Evolutionary conservation across 2,888 invertebrate species (phyloP), one percentile per base, ranked within the genome.

Genomic region (Unio pictorum): DNA sequence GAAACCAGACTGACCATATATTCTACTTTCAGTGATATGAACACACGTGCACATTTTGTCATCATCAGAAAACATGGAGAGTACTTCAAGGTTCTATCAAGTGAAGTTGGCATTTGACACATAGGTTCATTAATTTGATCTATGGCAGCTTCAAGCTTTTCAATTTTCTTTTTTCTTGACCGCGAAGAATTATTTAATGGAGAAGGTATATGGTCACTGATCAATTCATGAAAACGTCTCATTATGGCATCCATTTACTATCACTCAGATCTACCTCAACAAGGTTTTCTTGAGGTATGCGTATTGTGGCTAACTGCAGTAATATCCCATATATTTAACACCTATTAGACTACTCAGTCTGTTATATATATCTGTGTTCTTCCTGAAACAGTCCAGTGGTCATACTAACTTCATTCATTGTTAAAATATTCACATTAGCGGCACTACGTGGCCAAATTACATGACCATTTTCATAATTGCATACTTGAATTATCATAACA

Each of bases 381-480:
- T 61, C 61, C 26, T 61, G 61, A 28, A 61, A 61, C 20, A 61
- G 28, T 20, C 61, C 61, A 61, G 61, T 61, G 34, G 61, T 26
- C 61, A 61, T 61, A 26, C 26, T 28, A 23, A 61, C 61, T 28
- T 61, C 61, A 61, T 61, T 61, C 15, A 23, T 23, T 60, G 23
- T 28, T 3, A 61, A 61, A 18, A 23, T 20, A 26, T 61, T 30
- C 23, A 20, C 5, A 18, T 26, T 61, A 23, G 7, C 28, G 28
- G 61, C 11, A 26, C 34, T 34, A 34, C 61, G 61, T 23, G 1
- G 1, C 61, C 61, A 61, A 30, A 61, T 5, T 5, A 61, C 18
- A 61, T 61, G 20, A 18, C 61, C 61, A 61, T 61, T 61, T 61
- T 61, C 61, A 23, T 61, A 5, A 28, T 11, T 61, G 61, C 61